phyloP scores from a whole-genome alignment of 2,113 vertebrate species.

The Chaetorhynchus papuensis region DNA sequence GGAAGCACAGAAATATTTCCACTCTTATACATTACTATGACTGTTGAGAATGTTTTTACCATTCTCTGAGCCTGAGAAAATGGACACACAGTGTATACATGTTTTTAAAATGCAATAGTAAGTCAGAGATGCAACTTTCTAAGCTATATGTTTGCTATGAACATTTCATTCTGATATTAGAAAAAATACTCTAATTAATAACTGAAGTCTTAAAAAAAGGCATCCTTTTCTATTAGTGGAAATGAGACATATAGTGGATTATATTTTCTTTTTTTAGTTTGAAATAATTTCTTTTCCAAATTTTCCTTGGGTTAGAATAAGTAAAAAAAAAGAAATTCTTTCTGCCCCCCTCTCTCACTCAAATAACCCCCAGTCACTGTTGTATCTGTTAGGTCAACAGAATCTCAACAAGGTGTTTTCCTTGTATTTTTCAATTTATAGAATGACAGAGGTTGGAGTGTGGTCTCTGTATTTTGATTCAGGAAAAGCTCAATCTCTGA shows the following conservation, averaged over 20 bases:
- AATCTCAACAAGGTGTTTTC: background rate
- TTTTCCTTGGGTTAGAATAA: background rate
- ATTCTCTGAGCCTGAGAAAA: background rate
- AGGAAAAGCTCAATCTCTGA: background rate
- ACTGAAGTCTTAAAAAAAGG: background rate
- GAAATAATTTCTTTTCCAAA: background rate
- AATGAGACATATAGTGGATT: background rate
- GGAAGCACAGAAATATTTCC: background rate
- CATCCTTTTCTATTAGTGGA: background rate
- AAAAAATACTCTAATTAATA: background rate
- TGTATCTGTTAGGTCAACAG: background rate
- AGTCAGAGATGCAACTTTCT: background rate
- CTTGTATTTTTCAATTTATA: background rate
- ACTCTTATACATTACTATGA: background rate
- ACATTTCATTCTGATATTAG: background rate
- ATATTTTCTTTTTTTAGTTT: background rate
- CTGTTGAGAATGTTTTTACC: background rate
- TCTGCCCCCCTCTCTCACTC: rapidly evolving
- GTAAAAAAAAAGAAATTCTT: background rate
- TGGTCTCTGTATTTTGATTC: background rate
- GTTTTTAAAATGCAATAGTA: background rate
- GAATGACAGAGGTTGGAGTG: background rate
- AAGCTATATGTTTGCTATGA: background rate
- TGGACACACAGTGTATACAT: rapidly evolving
- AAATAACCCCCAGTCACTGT: background rate